phyloP scores from a whole-genome alignment of 2,888 invertebrate genomes.

The Tipula lateralis region DNA sequence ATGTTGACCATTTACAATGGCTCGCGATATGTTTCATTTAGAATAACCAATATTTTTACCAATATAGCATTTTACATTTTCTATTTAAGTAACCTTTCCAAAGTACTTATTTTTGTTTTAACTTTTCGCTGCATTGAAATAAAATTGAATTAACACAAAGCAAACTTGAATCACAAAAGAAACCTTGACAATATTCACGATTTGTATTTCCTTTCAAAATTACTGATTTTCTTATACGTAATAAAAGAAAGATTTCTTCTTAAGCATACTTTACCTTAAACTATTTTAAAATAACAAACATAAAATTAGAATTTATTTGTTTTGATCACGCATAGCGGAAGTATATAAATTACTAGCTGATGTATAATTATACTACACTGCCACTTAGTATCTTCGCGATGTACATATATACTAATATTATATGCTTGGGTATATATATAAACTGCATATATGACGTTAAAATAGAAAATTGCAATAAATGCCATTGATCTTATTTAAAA shows the following conservation, averaged over 20 bases:
- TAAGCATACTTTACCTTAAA: neutral
- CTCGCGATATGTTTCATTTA: neutral
- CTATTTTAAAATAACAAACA: neutral
- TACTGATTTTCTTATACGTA: neutral
- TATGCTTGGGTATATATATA: neutral
- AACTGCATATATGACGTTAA: neutral
- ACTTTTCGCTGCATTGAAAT: neutral
- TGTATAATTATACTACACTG: neutral
- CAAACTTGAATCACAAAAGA: neutral
- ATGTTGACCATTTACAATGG: too few species aligned
- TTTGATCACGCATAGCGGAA: neutral
- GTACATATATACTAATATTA: neutral
- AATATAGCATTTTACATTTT: neutral
- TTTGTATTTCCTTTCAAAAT: neutral
- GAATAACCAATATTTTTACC: neutral
- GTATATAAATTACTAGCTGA: neutral
- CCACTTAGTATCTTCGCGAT: neutral
- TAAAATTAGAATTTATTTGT: slow-evolving; percentile 1
- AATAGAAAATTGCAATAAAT: slow-evolving; percentile 21
- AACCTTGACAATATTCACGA: slow-evolving; percentile 5
- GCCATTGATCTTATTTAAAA: neutral
- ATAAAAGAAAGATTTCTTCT: neutral
- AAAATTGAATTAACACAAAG: slow-evolving; percentile 7
- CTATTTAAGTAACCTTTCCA: neutral
- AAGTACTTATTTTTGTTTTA: neutral